Evolutionary conservation across 1,140 invertebrate species (phyloP).

Genomic region (Drosophila tristis): DNA sequence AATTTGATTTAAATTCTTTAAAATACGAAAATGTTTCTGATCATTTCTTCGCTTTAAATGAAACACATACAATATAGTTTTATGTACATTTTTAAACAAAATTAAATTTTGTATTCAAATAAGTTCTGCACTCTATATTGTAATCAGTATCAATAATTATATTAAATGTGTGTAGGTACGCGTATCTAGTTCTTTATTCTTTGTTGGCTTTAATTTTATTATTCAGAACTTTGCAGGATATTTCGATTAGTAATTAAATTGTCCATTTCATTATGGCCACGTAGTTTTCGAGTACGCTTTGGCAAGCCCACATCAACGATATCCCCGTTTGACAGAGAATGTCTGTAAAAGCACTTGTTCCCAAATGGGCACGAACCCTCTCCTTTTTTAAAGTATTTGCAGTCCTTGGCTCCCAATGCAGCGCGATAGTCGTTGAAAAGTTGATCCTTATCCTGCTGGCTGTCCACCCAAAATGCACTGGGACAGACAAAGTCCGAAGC

Average conservation of each 20-base stretch:
- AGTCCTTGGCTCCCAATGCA: slow-evolving; percentile 92
- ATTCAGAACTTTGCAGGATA: not conserved
- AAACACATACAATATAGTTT: too few species aligned
- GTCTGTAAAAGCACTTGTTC: slow-evolving; percentile 96
- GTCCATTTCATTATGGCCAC: slow-evolving; percentile 85
- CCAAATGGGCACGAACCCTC: slow-evolving; percentile 95
- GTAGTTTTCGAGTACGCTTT: slow-evolving; percentile 85
- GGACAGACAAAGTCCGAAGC: slow-evolving; percentile 95
- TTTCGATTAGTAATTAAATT: slow-evolving; percentile 87
- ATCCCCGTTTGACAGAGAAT: slow-evolving; percentile 92
- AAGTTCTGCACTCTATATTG: slow-evolving; percentile 75
- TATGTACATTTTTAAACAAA: too few species aligned
- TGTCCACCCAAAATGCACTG: slow-evolving; percentile 94
- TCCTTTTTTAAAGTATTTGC: slow-evolving; percentile 94
- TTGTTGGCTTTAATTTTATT: slow-evolving; percentile 54
- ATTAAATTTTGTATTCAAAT: slow-evolving; percentile 5
- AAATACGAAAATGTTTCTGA: too few species aligned
- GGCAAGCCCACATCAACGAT: slow-evolving; percentile 90
- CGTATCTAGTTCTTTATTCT: slow-evolving; percentile 26
- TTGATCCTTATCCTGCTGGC: slow-evolving; percentile 93
- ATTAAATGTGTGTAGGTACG: not conserved
- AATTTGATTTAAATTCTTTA: too few species aligned
- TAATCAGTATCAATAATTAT: slow-evolving; percentile 56
- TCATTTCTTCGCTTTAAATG: too few species aligned
- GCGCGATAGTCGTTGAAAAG: slow-evolving; percentile 92